Evolutionary conservation across 2,888 invertebrate genomes (phyloP).

Genomic region (Bombylius major): DNA sequence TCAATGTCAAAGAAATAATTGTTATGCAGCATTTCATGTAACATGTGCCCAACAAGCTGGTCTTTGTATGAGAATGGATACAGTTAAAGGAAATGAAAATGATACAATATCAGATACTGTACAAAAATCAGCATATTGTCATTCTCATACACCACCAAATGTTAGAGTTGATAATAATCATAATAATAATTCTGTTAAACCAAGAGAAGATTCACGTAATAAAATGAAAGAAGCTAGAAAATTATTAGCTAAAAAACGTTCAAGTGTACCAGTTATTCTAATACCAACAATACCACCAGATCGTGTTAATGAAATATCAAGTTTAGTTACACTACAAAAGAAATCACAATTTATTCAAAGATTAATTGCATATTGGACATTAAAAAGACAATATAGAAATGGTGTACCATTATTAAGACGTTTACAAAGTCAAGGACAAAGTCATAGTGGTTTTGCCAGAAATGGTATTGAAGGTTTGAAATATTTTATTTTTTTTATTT

Average conservation of each 20-base stretch:
- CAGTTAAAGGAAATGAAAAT: slow-evolving; percentile 52
- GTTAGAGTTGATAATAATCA: slow-evolving; percentile 44
- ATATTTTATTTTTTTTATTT: not conserved
- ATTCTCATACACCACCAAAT: slow-evolving; percentile 61
- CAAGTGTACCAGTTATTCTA: slow-evolving; percentile 79
- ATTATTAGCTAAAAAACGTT: slow-evolving; percentile 76
- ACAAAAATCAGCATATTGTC: slow-evolving; percentile 92
- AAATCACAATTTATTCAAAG: slow-evolving; percentile 77
- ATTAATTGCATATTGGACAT: slow-evolving; percentile 91
- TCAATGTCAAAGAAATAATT: slow-evolving; percentile 92
- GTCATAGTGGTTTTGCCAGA: slow-evolving; percentile 39
- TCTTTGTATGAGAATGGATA: slow-evolving; percentile 93
- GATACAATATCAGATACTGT: slow-evolving; percentile 67
- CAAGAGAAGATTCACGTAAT: slow-evolving; percentile 55
- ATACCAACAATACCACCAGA: slow-evolving; percentile 88
- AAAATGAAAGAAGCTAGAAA: slow-evolving; percentile 82
- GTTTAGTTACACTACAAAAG: slow-evolving; percentile 59
- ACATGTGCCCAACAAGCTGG: slow-evolving; percentile 95
- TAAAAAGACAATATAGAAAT: slow-evolving; percentile 87
- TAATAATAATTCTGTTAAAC: slow-evolving; percentile 20
- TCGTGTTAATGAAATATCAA: slow-evolving; percentile 75
- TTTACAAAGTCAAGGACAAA: slow-evolving; percentile 52
- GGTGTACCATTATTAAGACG: slow-evolving; percentile 88
- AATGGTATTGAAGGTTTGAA: slow-evolving; percentile 42
- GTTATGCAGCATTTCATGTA: slow-evolving; percentile 97